phyloP scores from a whole-genome alignment of 2,113 vertebrate species.

The Mus pahari region DNA sequence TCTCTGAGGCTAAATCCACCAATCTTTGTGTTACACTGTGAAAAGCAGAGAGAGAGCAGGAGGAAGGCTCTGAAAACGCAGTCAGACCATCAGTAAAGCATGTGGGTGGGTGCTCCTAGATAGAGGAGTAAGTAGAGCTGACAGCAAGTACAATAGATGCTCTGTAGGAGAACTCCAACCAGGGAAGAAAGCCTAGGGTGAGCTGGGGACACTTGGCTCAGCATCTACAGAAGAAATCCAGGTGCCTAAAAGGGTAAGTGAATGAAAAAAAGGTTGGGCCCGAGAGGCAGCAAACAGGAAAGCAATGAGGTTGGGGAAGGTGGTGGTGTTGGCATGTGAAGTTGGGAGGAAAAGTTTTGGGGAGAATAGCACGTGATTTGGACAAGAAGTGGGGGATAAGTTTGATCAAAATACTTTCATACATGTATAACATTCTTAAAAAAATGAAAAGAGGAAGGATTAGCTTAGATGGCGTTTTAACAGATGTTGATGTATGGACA shows the following conservation, averaged over 20 bases:
- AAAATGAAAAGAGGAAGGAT: background rate
- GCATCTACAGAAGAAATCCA: background rate
- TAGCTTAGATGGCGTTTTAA: slow-evolving; percentile 3
- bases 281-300: background rate
- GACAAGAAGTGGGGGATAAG: background rate
- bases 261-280: background rate
- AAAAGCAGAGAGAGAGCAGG: background rate
- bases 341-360: background rate
- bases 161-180: slow-evolving; percentile 16
- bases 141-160: background rate
- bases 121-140: background rate
- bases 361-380: background rate
- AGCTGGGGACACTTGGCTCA: background rate
- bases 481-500: background rate
- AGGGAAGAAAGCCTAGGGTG: background rate
- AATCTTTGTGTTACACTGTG: background rate
- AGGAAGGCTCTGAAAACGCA: background rate
- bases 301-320: background rate
- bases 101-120: background rate
- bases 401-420: background rate
- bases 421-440: background rate
- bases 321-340: background rate
- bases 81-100: background rate
- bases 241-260: background rate
- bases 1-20: background rate